Evolutionary conservation across 2,797 vertebrate genomes (phyloP).

Genomic region (Limosa lapponica): DNA sequence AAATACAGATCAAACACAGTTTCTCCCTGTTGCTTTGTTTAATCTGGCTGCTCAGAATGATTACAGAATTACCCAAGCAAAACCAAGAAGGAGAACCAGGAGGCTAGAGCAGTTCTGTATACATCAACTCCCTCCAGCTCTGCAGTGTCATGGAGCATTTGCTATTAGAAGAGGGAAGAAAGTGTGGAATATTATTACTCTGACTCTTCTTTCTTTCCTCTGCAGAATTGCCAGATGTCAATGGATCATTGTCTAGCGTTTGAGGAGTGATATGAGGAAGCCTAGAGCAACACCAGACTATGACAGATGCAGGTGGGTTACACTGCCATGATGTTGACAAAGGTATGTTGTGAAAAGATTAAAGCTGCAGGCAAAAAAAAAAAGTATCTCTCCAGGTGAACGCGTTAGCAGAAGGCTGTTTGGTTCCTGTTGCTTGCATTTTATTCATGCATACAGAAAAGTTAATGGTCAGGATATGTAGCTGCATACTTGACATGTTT

Average conservation of each 20-base stretch:
- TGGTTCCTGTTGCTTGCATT: neutral
- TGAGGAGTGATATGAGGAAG: neutral
- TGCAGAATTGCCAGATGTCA: neutral
- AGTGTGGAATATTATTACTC: neutral
- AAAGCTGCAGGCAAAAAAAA: neutral
- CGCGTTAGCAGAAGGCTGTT: neutral
- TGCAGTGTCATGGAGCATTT: neutral
- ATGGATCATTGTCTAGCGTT: neutral
- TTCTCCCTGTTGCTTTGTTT: neutral
- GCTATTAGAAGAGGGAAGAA: neutral
- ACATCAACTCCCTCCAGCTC: neutral
- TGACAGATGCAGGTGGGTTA: neutral
- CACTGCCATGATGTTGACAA: neutral
- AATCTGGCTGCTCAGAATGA: neutral
- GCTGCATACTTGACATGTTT: slow-evolving; percentile 22
- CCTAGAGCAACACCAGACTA: neutral
- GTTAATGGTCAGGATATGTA: slow-evolving; percentile 45
- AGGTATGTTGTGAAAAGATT: neutral
- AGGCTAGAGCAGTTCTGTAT: neutral
- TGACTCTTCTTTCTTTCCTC: neutral
- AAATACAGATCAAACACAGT: neutral
- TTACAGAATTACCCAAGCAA: neutral
- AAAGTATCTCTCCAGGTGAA: neutral
- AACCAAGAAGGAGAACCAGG: neutral
- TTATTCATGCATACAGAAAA: slow-evolving; percentile 24